Evolutionary conservation across 2,888 invertebrate species (phyloP).

Genomic region (Scrobipalpa atriplicella): DNA sequence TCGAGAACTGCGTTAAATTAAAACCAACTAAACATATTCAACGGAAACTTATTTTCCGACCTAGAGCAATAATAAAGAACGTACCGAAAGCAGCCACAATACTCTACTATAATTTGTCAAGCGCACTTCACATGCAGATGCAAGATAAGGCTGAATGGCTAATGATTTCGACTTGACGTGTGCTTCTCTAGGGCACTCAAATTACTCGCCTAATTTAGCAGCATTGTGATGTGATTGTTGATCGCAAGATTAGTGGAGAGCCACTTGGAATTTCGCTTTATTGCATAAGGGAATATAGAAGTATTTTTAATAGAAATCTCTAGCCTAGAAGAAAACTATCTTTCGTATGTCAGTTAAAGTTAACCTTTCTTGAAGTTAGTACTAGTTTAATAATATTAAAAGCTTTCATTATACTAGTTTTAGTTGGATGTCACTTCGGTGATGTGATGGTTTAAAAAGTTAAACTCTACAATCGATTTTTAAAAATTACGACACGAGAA

Average conservation of each 20-base stretch:
- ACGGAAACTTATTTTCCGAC: background rate
- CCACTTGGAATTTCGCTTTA: background rate
- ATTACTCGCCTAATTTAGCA: slow-evolving; percentile 72
- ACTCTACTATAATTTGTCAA: slow-evolving; percentile 18
- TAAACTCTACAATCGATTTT: slow-evolving; percentile 2
- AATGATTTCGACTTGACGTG: slow-evolving; percentile 67
- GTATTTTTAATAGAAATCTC: no score
- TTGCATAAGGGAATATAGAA: background rate
- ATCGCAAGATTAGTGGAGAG: slow-evolving; percentile 64
- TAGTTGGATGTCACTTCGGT: background rate
- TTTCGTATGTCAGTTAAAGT: no score
- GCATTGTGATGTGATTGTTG: slow-evolving; percentile 59
- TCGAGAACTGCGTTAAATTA: no score
- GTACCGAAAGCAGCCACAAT: background rate
- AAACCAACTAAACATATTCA: background rate
- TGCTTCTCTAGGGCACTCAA: slow-evolving; percentile 58
- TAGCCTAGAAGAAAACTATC: no score
- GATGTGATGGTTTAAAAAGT: background rate
- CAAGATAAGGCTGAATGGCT: slow-evolving; percentile 64
- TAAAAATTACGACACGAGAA: slow-evolving; percentile 14
- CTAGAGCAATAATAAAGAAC: background rate
- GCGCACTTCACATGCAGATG: slow-evolving; percentile 27
- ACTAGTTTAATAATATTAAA: no score
- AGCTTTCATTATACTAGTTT: no score
- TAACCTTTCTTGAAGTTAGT: no score